Base-by-base conservation (phyloP, 1,140 invertebrate species). In the Solen grandis region DNA sequence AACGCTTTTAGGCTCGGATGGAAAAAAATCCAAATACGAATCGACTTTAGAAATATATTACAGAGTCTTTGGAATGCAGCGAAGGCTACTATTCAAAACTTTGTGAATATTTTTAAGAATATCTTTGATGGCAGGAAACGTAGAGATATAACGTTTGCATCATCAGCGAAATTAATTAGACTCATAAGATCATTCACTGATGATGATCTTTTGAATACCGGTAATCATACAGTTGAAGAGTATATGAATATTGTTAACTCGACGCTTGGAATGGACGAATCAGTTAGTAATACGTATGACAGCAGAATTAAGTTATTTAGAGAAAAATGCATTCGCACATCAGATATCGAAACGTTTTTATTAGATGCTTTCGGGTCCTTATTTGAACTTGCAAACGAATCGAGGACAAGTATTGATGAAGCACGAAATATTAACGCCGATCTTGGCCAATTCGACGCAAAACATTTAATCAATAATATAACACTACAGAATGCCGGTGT, bases 1-100 rank as follows among this genome's bases (percentile, higher is more conserved):
- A 77, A 84, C 25, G 54, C 65, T 2, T 84, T 84, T 70, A 52
- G 54, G 35, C 14, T 69, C 0, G 63, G 60, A 29, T 84, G 79
- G 74, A 60, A 46, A 27, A 54, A 52, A 19, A 38, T 73, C 14
- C 19, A 55, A 35, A 31, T 81, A 1, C 50, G 31, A 68, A 76
- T 76, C n/a, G n/a, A n/a, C n/a, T n/a, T n/a, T n/a, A n/a, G n/a
- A n/a, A n/a, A n/a, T n/a, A n/a, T n/a, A n/a, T n/a, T n/a, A n/a
- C n/a, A n/a, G n/a, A n/a, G n/a, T n/a, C n/a, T n/a, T n/a, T n/a
- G n/a, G n/a, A n/a, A n/a, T n/a, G n/a, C n/a, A n/a, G n/a, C n/a
- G n/a, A n/a, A n/a, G n/a, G n/a, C n/a, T n/a, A n/a, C n/a, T n/a
- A n/a, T n/a, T n/a, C n/a, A n/a, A n/a, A n/a, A n/a, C n/a, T n/a